Evolutionary conservation across 1,140 invertebrate genomes (phyloP).

Genomic region (Drosophila quadrilineata): DNA sequence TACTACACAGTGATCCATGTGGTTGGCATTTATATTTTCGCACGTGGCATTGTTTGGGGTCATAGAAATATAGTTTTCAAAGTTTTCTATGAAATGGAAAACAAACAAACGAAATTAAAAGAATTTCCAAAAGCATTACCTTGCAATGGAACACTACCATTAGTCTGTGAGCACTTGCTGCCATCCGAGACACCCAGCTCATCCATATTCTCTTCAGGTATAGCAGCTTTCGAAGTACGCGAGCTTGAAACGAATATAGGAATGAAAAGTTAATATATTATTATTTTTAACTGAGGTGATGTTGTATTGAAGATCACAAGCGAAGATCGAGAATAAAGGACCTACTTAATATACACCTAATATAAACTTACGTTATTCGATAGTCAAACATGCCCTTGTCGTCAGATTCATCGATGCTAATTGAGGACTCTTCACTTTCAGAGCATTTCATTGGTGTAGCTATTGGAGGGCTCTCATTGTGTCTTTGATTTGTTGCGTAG

Average conservation of each 20-base stretch:
- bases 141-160: constrained; percentile 25
- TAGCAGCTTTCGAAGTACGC: constrained; percentile 67
- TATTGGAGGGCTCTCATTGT: constrained; percentile 86
- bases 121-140: constrained; percentile 10
- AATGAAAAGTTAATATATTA: neutral
- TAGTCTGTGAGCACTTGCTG: constrained; percentile 27
- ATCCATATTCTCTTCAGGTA: constrained; percentile 85
- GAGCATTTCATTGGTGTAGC: constrained; percentile 84
- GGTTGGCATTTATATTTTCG: constrained; percentile 30
- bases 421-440: constrained; percentile 87
- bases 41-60: constrained; percentile 46
- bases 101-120: constrained; percentile 15
- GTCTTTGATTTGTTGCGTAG: constrained; percentile 84
- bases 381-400: constrained; percentile 82
- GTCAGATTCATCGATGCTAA: constrained; percentile 87
- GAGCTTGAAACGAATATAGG: constrained; percentile 26
- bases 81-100: constrained; percentile 31
- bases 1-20: constrained; percentile 25
- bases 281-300: neutral
- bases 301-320: too few species aligned
- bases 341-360: neutral
- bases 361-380: constrained; percentile 54
- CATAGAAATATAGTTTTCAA: constrained; percentile 60
- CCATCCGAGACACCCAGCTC: constrained; percentile 44
- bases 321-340: too few species aligned